These are phyloP conservation scores for Myopa testacea DNA, from an alignment of 2,888 invertebrate species.

Conservation along the genomic window DNA sequence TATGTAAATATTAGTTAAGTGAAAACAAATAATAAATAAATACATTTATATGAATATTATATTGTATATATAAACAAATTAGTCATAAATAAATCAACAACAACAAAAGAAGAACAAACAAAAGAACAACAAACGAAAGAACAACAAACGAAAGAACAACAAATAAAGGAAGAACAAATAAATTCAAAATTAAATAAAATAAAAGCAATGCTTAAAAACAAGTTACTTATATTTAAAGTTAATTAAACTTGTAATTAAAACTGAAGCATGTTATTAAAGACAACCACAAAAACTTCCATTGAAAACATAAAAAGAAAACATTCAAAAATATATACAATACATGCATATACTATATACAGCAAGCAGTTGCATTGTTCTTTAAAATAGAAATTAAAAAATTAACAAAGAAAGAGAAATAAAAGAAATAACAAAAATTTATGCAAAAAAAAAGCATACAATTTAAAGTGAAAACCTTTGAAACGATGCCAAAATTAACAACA, in stretches of 20 bases:
- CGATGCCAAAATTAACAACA: conserved; percentile 8
- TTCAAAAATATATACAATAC: neutral
- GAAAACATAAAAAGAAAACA: neutral
- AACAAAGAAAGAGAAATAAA: neutral
- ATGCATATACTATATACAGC: neutral
- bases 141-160: no score
- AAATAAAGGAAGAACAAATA: neutral
- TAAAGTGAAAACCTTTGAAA: neutral
- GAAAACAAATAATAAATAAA: conserved; percentile 14
- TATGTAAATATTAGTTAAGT: conserved; percentile 35
- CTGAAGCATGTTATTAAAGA: neutral
- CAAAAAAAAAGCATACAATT: neutral
- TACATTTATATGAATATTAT: neutral
- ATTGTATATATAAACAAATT: neutral
- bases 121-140: neutral
- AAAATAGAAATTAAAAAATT: neutral
- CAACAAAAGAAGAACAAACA: conserved; percentile 1
- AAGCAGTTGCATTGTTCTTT: neutral
- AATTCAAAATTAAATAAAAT: neutral
- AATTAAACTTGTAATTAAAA: neutral
- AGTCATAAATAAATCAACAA: neutral
- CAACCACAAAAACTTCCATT: neutral
- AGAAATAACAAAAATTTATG: neutral
- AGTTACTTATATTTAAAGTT: conserved; percentile 16
- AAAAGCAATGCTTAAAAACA: neutral